phyloP scores from a whole-genome alignment of 2,797 vertebrate genomes.

The Eupleurogrammus muticus region DNA sequence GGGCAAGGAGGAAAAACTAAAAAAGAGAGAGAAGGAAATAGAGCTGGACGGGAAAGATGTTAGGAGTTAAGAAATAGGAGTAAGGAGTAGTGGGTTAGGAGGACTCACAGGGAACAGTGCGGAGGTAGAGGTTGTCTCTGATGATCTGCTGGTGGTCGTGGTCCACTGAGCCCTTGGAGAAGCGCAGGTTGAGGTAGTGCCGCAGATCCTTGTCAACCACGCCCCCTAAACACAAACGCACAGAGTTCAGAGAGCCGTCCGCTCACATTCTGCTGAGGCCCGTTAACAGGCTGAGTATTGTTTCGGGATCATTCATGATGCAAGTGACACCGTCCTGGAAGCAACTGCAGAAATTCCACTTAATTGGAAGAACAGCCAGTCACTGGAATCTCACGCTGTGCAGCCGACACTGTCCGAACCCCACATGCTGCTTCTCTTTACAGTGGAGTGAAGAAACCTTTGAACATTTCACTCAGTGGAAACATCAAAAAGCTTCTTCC shows the following conservation, averaged over 20 bases:
- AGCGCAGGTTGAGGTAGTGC: conserved; percentile 99
- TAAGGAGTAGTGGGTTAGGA: conserved; percentile 12
- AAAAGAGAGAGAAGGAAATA: conserved; percentile 10
- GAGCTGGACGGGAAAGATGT: background rate
- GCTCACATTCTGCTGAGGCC: no score
- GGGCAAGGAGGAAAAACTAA: conserved; percentile 48
- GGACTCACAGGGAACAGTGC: conserved; percentile 98
- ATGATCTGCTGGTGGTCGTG: conserved; percentile 99
- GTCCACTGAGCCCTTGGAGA: conserved; percentile 99
- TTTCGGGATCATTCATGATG: background rate
- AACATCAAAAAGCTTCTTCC: conserved; percentile 9
- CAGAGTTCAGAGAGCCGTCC: conserved; percentile 16
- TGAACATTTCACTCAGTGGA: background rate
- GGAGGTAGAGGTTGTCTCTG: conserved; percentile 99
- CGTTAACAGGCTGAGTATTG: background rate
- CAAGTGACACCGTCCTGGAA: background rate
- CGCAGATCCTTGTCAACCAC: conserved; percentile 99
- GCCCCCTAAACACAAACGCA: conserved; percentile 86
- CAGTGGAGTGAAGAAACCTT: conserved; percentile 1
- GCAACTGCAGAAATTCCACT: conserved; percentile 4
- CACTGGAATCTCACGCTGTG: background rate
- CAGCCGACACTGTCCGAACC: background rate
- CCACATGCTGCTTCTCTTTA: background rate
- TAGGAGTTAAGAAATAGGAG: conserved; percentile 27
- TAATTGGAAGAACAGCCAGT: background rate